Percentiles rank a stretch among this genome's conserved stretches.
Conservation (phyloP, 2,888 invertebrate genomes). For the Electrophaes corylata region DNA sequence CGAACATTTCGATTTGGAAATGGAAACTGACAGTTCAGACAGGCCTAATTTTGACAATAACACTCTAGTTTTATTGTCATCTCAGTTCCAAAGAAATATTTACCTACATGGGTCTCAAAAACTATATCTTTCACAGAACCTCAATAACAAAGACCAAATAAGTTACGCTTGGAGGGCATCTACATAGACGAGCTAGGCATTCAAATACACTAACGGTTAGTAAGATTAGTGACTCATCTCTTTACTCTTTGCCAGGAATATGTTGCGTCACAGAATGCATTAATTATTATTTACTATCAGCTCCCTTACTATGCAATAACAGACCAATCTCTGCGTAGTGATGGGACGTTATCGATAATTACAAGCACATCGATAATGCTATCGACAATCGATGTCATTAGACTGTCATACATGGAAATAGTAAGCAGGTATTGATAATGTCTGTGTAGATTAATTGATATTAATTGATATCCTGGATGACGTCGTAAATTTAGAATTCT, state of each 20-base stretch:
- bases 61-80: no score
- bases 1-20: no score
- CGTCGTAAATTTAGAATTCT: not conserved
- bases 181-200: no score
- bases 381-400: conserved; percentile 14
- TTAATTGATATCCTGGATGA: not conserved
- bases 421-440: conserved; percentile 5
- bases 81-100: no score
- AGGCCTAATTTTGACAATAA: no score
- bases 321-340: conserved; percentile 13
- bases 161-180: no score
- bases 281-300: conserved; percentile 29
- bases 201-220: no score
- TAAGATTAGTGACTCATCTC: not conserved
- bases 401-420: not conserved
- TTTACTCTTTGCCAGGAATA: conserved; percentile 13
- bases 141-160: no score
- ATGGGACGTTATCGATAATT: conserved; percentile 21
- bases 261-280: conserved; percentile 18
- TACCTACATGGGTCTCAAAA: no score
- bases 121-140: no score
- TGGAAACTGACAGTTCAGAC: no score
- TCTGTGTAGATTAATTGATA: conserved; percentile 3
- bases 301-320: conserved; percentile 23
- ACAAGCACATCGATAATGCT: conserved; percentile 5